Evolutionary conservation across 2,888 invertebrate genomes (phyloP).

Genomic region (Tholera decimalis): DNA sequence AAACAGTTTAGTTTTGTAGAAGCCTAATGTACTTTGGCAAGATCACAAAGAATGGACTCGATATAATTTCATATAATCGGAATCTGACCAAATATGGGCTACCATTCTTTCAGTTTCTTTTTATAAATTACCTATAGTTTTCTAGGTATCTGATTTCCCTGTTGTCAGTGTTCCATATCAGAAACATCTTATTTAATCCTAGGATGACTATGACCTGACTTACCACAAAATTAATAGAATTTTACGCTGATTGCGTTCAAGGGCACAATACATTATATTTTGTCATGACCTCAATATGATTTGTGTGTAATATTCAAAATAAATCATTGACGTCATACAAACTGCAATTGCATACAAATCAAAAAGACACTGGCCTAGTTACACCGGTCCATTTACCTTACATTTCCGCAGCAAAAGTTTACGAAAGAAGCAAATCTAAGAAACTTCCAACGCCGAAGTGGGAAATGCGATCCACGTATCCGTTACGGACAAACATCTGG

Average conservation of each 20-base stretch:
- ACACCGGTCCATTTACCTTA: constrained; percentile 66
- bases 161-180: too few relatives aligned
- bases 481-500: constrained; percentile 82
- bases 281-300: constrained; percentile 1
- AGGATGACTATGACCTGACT: not conserved
- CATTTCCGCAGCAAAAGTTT: constrained; percentile 79
- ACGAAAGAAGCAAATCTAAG: constrained; percentile 75
- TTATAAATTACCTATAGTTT: too few relatives aligned
- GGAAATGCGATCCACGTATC: constrained; percentile 81
- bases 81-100: too few relatives aligned
- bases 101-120: too few relatives aligned
- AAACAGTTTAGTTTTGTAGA: constrained; percentile 14
- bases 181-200: too few relatives aligned
- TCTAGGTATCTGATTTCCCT: too few relatives aligned
- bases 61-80: not conserved
- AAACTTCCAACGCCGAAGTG: constrained; percentile 73
- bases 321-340: constrained; percentile 17
- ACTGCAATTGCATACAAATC: constrained; percentile 71
- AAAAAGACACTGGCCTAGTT: constrained; percentile 76
- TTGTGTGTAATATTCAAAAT: constrained; percentile 12
- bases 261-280: constrained; percentile 8
- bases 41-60: not conserved
- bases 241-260: constrained; percentile 17
- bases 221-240: not conserved
- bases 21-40: constrained; percentile 21